Evolutionary conservation across 1,140 invertebrate species (phyloP), one percentile per base, ranked within the genome.

Genomic region (Pantala flavescens): DNA sequence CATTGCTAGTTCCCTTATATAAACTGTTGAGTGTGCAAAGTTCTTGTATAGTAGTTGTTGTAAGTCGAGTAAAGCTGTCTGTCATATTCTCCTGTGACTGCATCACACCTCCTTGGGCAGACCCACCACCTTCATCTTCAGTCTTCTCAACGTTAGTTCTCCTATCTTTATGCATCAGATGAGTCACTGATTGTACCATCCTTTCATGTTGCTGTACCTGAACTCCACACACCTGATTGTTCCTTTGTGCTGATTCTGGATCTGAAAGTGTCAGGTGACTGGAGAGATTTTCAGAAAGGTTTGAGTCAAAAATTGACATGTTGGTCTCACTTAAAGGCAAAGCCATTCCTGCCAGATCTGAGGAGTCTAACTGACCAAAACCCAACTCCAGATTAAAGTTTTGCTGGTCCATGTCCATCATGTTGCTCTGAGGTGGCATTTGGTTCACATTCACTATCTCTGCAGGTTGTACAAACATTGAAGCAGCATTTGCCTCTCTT

Each of bases 51-150:
- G 49, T 63, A 19, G 49, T 63, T 63, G 14, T 63, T 63, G 42
- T 74, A 11, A 86, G 75, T 73, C 82, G 81, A 10, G 83, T 84
- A 72, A 86, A 84, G 80, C 85, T 87, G 70, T 86, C 85, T 3
- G 82, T 84, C 83, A 85, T 84, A 74, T 81, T 84, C 63, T 49
- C 72, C 63, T 24, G n/a, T 10, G 28, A 63, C 49, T 63, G 49
- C 16, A 63, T 21, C 49, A 63, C 12, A 3, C 70, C 75, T 49
- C 24, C 76, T 2, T 73, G 28, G 28, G 28, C 28, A 36, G 28
- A 36, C 28, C 28, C 28, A 36, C 28, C 28, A 36, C 49, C 49
- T 19, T 63, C 49, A 19, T 21, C 49, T 12, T 63, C 49, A 16
- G 49, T 14, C 49, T 21, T 63, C n/a, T 63, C 49, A 3, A 21